Percentiles rank a stretch among this genome's conserved stretches.
Conservation (phyloP, 2,113 vertebrate genomes). For the Xenopus borealis region DNA sequence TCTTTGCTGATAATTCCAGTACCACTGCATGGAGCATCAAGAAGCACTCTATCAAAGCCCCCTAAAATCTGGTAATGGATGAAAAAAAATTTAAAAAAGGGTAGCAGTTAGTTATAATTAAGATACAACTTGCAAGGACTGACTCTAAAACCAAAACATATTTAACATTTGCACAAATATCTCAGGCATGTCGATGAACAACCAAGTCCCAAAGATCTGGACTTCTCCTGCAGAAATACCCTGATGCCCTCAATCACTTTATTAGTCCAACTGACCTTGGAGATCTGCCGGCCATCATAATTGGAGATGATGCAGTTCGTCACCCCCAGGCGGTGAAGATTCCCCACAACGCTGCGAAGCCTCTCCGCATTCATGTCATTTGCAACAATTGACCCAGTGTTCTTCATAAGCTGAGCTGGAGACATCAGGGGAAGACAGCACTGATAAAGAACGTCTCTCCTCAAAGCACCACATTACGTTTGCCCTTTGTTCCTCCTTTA, state of each 20-base stretch:
- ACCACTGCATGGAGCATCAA: slow-evolving; percentile 94
- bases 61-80: slow-evolving; percentile 75
- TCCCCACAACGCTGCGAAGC: slow-evolving; percentile 89
- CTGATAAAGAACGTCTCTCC: not conserved
- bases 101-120: not conserved
- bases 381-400: slow-evolving; percentile 88
- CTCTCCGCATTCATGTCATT: slow-evolving; percentile 86
- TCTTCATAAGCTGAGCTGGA: slow-evolving; percentile 95
- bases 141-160: too few relatives aligned
- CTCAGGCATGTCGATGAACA: too few relatives aligned
- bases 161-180: too few relatives aligned
- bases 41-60: slow-evolving; percentile 89
- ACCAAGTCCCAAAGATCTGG: too few relatives aligned
- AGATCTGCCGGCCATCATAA: slow-evolving; percentile 90
- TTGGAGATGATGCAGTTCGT: slow-evolving; percentile 86
- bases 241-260: too few relatives aligned
- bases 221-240: too few relatives aligned
- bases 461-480: not conserved
- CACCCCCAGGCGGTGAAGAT: slow-evolving; percentile 90
- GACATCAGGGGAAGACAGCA: not conserved
- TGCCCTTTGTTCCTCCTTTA: not conserved
- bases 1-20: slow-evolving; percentile 96
- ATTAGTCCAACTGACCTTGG: slow-evolving; percentile 71
- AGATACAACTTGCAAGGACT: too few relatives aligned
- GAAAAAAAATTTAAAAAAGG: not conserved